A percentile compares a stretch with the other conserved stretches of the same genome.
phyloP scores from a whole-genome alignment of 2,888 invertebrate genomes.

The Ctenicera cuprea region DNA sequence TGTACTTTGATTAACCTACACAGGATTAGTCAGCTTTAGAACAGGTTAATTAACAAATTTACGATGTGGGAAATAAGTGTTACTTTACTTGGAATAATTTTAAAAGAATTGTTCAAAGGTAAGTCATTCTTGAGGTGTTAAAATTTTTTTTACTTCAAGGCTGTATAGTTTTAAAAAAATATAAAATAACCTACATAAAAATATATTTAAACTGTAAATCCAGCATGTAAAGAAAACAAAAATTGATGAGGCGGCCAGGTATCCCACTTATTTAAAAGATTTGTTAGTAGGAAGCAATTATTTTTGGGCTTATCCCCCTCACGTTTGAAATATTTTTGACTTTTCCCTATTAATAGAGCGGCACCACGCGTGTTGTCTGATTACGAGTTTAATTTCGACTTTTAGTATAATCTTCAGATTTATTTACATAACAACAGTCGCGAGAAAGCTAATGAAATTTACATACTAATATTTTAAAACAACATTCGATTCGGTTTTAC shows the following conservation, averaged over 20 bases:
- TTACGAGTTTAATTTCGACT: conserved; percentile 11
- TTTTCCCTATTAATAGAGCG: conserved; percentile 14
- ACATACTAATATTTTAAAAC: conserved; percentile 5
- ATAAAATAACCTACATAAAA: background rate
- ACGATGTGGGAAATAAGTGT: background rate
- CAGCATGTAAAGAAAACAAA: background rate
- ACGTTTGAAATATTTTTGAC: conserved; percentile 17
- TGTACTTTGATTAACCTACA: background rate
- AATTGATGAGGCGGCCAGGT: conserved; percentile 1
- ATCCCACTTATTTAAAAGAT: conserved; percentile 19
- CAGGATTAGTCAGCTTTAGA: background rate
- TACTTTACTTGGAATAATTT: too few species aligned
- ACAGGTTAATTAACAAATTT: conserved; percentile 1
- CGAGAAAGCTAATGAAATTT: conserved; percentile 17
- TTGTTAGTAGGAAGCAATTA: conserved; percentile 26
- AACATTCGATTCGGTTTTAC: conserved; percentile 1
- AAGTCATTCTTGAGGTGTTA: too few species aligned
- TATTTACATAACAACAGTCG: background rate
- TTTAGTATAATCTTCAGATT: conserved; percentile 6
- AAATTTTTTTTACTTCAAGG: background rate
- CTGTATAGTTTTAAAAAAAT: background rate
- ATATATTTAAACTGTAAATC: background rate
- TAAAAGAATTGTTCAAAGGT: too few species aligned
- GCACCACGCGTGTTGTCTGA: background rate
- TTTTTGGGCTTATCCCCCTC: conserved; percentile 10